phyloP scores from a whole-genome alignment of 2,888 invertebrate genomes.

The Allacma fusca region DNA sequence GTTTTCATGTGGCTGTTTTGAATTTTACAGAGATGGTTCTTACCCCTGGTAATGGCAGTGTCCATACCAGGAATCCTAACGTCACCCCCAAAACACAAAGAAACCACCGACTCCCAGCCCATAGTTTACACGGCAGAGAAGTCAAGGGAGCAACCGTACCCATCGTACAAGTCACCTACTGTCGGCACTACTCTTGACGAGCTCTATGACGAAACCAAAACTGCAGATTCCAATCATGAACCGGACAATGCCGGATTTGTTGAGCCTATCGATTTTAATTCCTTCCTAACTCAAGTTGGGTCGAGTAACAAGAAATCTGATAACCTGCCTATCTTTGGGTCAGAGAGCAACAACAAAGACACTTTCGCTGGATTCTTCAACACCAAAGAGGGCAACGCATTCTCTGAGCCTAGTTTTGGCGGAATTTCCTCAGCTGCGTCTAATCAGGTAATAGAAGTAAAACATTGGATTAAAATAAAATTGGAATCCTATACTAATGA shows the following conservation, averaged over 20 bases:
- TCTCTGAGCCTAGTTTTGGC: constrained; percentile 52
- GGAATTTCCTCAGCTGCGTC: constrained; percentile 56
- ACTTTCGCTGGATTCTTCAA: constrained; percentile 57
- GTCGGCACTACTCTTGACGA: constrained; percentile 29
- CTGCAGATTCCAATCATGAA: constrained; percentile 19
- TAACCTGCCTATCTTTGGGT: constrained; percentile 49
- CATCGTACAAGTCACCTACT: constrained; percentile 21
- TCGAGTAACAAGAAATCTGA: constrained; percentile 64
- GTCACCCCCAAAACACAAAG: not conserved
- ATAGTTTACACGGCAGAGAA: constrained; percentile 46
- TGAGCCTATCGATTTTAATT: constrained; percentile 69
- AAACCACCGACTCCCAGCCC: no score
- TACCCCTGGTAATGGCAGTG: not conserved
- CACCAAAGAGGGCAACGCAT: constrained; percentile 51
- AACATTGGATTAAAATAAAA: no score
- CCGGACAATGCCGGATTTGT: constrained; percentile 65
- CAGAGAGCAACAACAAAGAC: constrained; percentile 55
- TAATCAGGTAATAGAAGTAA: constrained; percentile 54
- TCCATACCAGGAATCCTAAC: not conserved
- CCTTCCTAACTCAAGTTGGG: constrained; percentile 67
- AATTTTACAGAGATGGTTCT: constrained; percentile 15
- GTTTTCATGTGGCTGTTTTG: no score
- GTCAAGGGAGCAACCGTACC: constrained; percentile 35
- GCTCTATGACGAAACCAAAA: constrained; percentile 29
- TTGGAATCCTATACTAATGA: no score